A percentile compares a stretch with the other conserved stretches of the same genome.
These are phyloP conservation scores for Sternarchorhynchus goeldii DNA, from an alignment of 2,797 vertebrate genomes.

Conservation along the genomic window DNA sequence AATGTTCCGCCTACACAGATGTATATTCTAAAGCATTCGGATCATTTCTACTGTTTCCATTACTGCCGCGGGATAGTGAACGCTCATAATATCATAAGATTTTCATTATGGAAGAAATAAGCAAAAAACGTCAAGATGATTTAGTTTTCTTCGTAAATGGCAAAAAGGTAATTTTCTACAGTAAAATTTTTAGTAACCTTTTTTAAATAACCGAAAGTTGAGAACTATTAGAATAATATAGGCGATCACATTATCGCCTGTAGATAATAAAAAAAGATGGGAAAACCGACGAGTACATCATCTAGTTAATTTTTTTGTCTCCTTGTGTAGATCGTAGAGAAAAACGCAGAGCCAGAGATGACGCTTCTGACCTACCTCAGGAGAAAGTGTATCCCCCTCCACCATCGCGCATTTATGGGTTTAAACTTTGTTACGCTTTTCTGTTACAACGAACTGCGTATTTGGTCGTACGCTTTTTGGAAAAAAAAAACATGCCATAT, in stretches of 20 bases:
- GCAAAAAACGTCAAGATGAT: conserved; percentile 33
- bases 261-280: too few relatives aligned
- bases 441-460: too few relatives aligned
- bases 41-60: not conserved
- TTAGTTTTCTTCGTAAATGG: conserved; percentile 63
- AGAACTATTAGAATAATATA: not conserved
- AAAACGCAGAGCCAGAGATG: conserved; percentile 86
- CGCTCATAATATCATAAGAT: conserved; percentile 24
- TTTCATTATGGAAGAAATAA: conserved; percentile 31
- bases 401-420: too few relatives aligned
- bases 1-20: not conserved
- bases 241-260: too few relatives aligned
- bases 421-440: too few relatives aligned
- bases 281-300: too few relatives aligned
- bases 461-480: too few relatives aligned
- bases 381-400: conserved; percentile 80
- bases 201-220: not conserved
- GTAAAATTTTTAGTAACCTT: not conserved
- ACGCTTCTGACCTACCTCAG: conserved; percentile 86
- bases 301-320: not conserved
- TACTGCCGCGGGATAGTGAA: not conserved
- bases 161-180: conserved; percentile 55
- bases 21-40: not conserved
- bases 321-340: conserved; percentile 82
- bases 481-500: too few relatives aligned